Evolutionary conservation across 2,113 vertebrate genomes (phyloP).

Genomic region (Gallinago media): DNA sequence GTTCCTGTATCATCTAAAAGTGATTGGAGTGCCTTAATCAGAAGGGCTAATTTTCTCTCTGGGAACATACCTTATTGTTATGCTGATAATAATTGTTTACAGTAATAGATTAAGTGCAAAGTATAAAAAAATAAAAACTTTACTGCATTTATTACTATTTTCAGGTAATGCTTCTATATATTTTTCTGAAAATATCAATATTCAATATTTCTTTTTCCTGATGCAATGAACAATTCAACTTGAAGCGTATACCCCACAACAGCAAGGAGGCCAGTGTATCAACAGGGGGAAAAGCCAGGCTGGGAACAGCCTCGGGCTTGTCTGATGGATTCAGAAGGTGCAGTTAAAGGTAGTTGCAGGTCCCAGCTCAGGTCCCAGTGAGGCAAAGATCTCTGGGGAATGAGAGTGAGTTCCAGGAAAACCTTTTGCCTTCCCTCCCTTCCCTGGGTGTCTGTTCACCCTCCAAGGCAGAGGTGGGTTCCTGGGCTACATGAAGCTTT

Average conservation of each 20-base stretch:
- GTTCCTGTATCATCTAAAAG: not conserved
- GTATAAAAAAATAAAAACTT: not conserved
- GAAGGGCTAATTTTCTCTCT: not conserved
- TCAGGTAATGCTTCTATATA: not conserved
- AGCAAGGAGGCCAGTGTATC: not conserved
- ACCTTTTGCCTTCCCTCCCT: not conserved
- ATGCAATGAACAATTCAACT: not conserved
- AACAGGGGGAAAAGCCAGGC: not conserved
- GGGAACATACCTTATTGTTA: not conserved
- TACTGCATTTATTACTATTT: not conserved
- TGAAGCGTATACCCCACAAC: not conserved
- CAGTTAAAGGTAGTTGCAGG: not conserved
- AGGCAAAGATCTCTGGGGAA: not conserved
- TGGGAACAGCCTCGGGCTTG: not conserved
- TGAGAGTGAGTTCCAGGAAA: not conserved
- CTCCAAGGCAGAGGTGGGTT: not conserved
- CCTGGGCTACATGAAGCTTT: constrained; percentile 13
- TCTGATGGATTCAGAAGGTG: not conserved
- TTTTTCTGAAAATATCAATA: not conserved
- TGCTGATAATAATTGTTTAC: not conserved
- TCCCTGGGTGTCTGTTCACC: not conserved
- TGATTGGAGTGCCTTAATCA: not conserved
- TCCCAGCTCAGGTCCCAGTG: not conserved
- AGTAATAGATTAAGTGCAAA: not conserved
- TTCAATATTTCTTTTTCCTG: not conserved